Evolutionary conservation across 2,113 vertebrate species (phyloP).

Genomic region (Scomber japonicus): DNA sequence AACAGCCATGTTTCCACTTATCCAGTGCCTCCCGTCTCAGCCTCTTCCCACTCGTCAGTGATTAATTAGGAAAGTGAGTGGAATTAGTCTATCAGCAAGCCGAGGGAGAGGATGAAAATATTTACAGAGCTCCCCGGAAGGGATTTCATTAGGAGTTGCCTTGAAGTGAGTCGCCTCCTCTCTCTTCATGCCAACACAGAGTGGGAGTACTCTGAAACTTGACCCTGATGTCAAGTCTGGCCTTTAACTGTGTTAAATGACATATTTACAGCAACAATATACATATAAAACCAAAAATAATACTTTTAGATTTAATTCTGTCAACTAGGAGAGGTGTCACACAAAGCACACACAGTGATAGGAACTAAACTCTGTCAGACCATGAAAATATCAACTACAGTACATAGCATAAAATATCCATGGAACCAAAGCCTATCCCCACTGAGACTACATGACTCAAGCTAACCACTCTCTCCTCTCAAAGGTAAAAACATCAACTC

Average conservation of each 20-base stretch:
- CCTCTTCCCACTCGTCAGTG: slow-evolving; percentile 58
- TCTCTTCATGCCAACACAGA: slow-evolving; percentile 46
- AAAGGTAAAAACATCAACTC: slow-evolving; percentile 61
- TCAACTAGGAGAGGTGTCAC: neutral
- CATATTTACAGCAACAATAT: neutral
- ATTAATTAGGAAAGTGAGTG: slow-evolving; percentile 78
- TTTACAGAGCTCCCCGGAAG: slow-evolving; percentile 80
- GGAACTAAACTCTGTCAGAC: slow-evolving; percentile 14
- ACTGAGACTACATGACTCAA: slow-evolving; percentile 37
- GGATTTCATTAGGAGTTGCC: slow-evolving; percentile 79
- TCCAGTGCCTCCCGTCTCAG: slow-evolving; percentile 59
- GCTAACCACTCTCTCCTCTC: slow-evolving; percentile 57
- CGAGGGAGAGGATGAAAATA: slow-evolving; percentile 79
- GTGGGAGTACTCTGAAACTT: slow-evolving; percentile 55
- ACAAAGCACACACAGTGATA: slow-evolving; percentile 8
- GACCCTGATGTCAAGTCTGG: slow-evolving; percentile 39
- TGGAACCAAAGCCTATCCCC: slow-evolving; percentile 23
- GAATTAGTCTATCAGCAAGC: slow-evolving; percentile 73
- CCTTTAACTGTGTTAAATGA: slow-evolving; percentile 21
- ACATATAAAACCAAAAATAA: slow-evolving; percentile 12
- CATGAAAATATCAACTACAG: neutral
- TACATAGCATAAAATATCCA: slow-evolving; percentile 6
- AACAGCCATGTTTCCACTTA: slow-evolving; percentile 64
- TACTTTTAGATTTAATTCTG: neutral
- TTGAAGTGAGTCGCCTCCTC: slow-evolving; percentile 55